Percentiles rank a stretch among this genome's conserved stretches.
Conservation (phyloP, 2,113 vertebrate species). For the Dryoscopus gambensis region DNA sequence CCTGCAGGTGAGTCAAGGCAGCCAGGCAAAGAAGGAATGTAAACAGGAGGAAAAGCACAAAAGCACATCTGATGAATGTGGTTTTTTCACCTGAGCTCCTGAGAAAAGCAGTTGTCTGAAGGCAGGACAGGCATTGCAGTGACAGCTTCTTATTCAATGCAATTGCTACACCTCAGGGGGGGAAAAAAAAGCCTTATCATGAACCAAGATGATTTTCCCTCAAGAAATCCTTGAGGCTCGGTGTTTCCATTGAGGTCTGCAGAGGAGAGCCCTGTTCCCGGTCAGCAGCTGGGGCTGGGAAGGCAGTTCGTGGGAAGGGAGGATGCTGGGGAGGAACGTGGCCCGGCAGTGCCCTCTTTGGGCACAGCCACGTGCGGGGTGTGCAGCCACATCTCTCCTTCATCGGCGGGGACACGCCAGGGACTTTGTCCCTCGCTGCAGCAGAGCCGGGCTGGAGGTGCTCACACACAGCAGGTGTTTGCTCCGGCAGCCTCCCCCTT, state of each 20-base stretch:
- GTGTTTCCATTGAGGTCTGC: neutral
- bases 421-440: fast-evolving
- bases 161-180: neutral
- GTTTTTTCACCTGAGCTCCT: neutral
- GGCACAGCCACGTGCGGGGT: neutral
- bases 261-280: neutral
- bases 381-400: neutral
- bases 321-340: neutral
- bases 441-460: too few relatives aligned
- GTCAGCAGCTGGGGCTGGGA: neutral
- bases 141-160: neutral
- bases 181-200: neutral
- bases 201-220: neutral
- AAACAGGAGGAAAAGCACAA: neutral
- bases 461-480: fast-evolving
- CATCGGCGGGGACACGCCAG: fast-evolving
- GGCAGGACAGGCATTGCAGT: neutral
- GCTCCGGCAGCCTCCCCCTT: neutral
- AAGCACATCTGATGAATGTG: neutral
- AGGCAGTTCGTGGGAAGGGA: neutral
- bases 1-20: neutral
- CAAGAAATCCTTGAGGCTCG: neutral
- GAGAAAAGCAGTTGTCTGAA: neutral
- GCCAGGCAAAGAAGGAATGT: neutral
- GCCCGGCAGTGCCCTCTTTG: neutral